These are phyloP conservation scores for Dryomyza anilis DNA, from an alignment of 2,888 invertebrate genomes.

Conservation along the genomic window DNA sequence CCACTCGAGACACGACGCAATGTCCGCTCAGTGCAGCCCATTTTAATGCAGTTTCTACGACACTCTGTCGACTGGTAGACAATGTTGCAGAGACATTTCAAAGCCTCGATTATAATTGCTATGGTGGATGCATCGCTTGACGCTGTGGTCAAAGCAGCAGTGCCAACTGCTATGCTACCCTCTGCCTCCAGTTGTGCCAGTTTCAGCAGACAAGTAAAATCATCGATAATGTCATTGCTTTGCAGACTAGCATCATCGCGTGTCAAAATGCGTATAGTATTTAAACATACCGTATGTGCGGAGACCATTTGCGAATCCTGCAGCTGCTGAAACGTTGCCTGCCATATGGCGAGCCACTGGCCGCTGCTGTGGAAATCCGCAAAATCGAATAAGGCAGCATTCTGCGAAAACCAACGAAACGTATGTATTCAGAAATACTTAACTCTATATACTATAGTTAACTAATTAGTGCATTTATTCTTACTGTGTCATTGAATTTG, in stretches of 20 bases:
- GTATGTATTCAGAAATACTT: background rate
- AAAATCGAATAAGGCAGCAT: slow-evolving; percentile 56
- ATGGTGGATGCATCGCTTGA: slow-evolving; percentile 57
- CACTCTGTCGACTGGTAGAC: slow-evolving; percentile 75
- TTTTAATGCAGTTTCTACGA: slow-evolving; percentile 67
- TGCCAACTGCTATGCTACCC: slow-evolving; percentile 27
- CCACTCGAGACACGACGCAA: slow-evolving; percentile 67
- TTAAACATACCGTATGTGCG: slow-evolving; percentile 51
- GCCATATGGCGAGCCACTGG: slow-evolving; percentile 58
- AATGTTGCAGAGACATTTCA: slow-evolving; percentile 89
- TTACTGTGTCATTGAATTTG: slow-evolving; percentile 55
- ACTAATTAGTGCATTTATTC: slow-evolving; percentile 20
- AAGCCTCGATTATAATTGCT: slow-evolving; percentile 75
- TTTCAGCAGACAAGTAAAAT: slow-evolving; percentile 71
- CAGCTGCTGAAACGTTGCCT: slow-evolving; percentile 53
- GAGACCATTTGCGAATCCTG: slow-evolving; percentile 44
- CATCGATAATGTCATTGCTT: slow-evolving; percentile 68
- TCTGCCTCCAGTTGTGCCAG: slow-evolving; percentile 66
- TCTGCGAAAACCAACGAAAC: slow-evolving; percentile 45
- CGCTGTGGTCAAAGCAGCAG: slow-evolving; percentile 24
- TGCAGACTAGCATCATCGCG: slow-evolving; percentile 79
- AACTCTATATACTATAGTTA: background rate
- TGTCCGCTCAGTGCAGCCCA: slow-evolving; percentile 73
- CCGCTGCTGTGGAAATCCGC: slow-evolving; percentile 53
- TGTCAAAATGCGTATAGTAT: slow-evolving; percentile 64